phyloP scores from a whole-genome alignment of 2,888 invertebrate genomes.

The Melinaea marsaeus region DNA sequence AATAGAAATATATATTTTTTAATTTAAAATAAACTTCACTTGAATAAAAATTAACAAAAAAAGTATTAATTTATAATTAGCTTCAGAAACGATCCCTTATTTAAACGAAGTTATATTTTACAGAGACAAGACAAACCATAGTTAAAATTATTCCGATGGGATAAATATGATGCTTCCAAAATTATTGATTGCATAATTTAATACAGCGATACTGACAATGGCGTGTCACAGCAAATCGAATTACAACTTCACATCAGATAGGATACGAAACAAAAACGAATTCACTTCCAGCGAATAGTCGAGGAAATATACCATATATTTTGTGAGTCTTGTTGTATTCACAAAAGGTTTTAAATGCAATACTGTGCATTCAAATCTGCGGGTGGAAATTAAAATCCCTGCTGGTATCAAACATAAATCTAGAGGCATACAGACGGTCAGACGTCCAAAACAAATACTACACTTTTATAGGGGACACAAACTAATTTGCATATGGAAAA shows the following conservation, averaged over 20 bases:
- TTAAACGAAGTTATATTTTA: too few species aligned
- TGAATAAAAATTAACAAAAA: too few species aligned
- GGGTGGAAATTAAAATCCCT: conserved; percentile 33
- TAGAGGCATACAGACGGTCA: conserved; percentile 44
- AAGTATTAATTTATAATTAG: too few species aligned
- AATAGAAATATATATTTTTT: background rate
- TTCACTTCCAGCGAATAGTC: conserved; percentile 14
- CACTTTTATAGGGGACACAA: conserved; percentile 63
- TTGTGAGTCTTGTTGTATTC: background rate
- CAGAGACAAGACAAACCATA: too few species aligned
- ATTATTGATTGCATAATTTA: conserved; percentile 13
- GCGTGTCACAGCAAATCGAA: conserved; percentile 26
- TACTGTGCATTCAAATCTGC: conserved; percentile 14
- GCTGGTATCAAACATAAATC: conserved; percentile 37
- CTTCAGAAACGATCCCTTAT: too few species aligned
- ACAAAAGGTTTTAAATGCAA: conserved; percentile 13
- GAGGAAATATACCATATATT: conserved; percentile 34
- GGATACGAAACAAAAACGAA: conserved; percentile 28
- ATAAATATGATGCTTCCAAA: conserved; percentile 11
- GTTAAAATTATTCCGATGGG: too few species aligned
- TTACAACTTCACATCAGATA: conserved; percentile 26
- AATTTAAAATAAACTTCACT: background rate
- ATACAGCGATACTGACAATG: conserved; percentile 25
- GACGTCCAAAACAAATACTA: conserved; percentile 68
- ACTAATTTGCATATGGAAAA: conserved; percentile 74